A percentile compares a stretch with the other conserved stretches of the same genome.
Conservation (phyloP, 2,113 vertebrate species). For the Pluvialis apricaria region DNA sequence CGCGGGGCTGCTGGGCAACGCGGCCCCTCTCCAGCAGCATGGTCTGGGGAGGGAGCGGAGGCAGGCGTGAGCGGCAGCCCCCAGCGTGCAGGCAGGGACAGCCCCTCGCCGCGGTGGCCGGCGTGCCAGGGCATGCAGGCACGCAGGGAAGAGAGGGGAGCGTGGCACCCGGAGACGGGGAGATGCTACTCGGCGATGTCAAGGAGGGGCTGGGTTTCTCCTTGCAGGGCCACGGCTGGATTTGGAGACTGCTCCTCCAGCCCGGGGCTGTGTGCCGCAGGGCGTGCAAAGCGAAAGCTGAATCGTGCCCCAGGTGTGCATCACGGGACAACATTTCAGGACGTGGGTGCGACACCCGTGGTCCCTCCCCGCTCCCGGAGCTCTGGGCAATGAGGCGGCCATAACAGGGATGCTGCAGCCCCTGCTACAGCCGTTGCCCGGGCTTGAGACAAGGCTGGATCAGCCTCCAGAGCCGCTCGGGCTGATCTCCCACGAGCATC, state of each 20-base stretch:
- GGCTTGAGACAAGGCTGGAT: neutral
- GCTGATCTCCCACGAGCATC: neutral
- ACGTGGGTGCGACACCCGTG: rapidly evolving
- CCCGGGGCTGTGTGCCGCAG: too few relatives aligned
- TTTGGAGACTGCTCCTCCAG: neutral
- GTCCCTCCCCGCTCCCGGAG: too few relatives aligned
- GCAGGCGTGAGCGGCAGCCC: neutral
- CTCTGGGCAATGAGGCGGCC: neutral
- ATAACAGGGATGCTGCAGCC: neutral
- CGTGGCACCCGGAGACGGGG: neutral
- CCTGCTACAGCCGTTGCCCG: neutral
- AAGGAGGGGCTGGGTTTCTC: neutral
- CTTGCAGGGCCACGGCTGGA: neutral
- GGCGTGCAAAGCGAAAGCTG: neutral
- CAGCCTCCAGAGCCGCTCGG: neutral
- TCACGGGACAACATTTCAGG: too few relatives aligned
- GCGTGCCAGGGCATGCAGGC: too few relatives aligned
- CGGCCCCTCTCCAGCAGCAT: constrained; percentile 88
- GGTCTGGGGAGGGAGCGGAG: constrained; percentile 72
- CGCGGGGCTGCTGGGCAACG: constrained; percentile 72
- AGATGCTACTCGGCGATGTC: neutral
- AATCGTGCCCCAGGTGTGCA: rapidly evolving
- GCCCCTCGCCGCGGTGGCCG: rapidly evolving
- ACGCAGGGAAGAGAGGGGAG: neutral
- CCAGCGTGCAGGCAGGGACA: neutral